Evolutionary conservation across 2,797 vertebrate species (phyloP).

Genomic region (Enteromius unitaeniatus): DNA sequence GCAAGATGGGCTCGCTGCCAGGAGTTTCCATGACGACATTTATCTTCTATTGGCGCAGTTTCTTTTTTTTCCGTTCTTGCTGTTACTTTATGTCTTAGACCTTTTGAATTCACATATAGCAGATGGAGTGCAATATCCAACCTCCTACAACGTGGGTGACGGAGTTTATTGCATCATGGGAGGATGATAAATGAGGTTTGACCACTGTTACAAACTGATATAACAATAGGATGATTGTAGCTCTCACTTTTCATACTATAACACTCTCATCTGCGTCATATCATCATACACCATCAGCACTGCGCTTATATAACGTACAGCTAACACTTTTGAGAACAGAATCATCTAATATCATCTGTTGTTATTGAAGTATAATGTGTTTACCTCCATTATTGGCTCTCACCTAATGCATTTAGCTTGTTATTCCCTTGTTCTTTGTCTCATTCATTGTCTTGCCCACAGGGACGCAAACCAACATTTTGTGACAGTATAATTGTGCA

Average conservation of each 20-base stretch:
- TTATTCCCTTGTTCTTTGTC: constrained; percentile 5
- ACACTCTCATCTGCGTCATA: not conserved
- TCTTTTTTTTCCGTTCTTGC: not conserved
- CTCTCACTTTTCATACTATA: not conserved
- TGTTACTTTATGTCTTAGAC: not conserved
- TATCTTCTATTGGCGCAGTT: constrained; percentile 28
- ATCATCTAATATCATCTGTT: constrained; percentile 11
- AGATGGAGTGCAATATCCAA: not conserved
- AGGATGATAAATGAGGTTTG: not conserved
- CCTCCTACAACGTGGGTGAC: not conserved
- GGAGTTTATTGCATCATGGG: not conserved
- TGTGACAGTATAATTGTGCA: not conserved
- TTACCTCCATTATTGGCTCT: not conserved
- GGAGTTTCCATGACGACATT: constrained; percentile 44
- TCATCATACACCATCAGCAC: not conserved
- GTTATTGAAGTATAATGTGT: not conserved
- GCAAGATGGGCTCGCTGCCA: constrained; percentile 11
- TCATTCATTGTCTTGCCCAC: not conserved
- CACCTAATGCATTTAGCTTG: not conserved
- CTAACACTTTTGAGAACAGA: not conserved
- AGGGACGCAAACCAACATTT: not conserved
- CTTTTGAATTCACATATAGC: constrained; percentile 5
- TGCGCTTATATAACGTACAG: not conserved
- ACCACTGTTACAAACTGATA: not conserved
- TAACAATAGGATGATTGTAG: not conserved